Evolutionary conservation across 2,888 invertebrate genomes (phyloP), one percentile per base, ranked within the genome.

Genomic region (Patella ulyssiponensis): DNA sequence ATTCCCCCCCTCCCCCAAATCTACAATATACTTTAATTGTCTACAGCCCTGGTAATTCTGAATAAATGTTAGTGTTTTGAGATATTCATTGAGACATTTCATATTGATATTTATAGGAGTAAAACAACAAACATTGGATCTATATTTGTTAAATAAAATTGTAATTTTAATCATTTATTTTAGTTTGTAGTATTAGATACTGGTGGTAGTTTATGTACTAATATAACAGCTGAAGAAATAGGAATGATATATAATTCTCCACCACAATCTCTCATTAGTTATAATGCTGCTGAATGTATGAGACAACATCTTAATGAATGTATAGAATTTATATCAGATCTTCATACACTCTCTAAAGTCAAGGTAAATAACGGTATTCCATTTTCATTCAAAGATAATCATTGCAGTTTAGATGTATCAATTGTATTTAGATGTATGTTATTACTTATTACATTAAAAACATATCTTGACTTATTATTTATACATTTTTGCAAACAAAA

Each of bases 301-400:
- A 94, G 96, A 51, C 95, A 96, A 78, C 96, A 98, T 91, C 94
- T 99, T 77, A 94, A 95, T 33, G 99, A 99, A 92, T 95, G 97
- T 84, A 93, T 99, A 69, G 99, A 99, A 83, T 96, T 99, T 91
- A 93, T 99, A 82, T 95, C 97, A 14, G 99, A 99, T 92, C 96
- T 98, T 83, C 98, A 99, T 90, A 96, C 98, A 0, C 94, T 99
- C 77, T 96, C 96, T 86, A 98, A 98, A 94, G 95, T 99, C 83
- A 99, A 98, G 95, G 97, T 97, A 91, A 84, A 76, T 44, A n/a
- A n/a, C n/a, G n/a, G n/a, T n/a, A 44, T 44, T 44, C 44, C 7
- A 44, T 44, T 44, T 44, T 9, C 44, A 44, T 44, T 44, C 44
- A 44, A 4, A 33, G 33, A 44, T 9, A 44, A 44, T 44, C 0